A percentile compares a stretch with the other conserved stretches of the same genome.
Conservation (phyloP, 2,888 invertebrate species). For the Polyommatus icarus region DNA sequence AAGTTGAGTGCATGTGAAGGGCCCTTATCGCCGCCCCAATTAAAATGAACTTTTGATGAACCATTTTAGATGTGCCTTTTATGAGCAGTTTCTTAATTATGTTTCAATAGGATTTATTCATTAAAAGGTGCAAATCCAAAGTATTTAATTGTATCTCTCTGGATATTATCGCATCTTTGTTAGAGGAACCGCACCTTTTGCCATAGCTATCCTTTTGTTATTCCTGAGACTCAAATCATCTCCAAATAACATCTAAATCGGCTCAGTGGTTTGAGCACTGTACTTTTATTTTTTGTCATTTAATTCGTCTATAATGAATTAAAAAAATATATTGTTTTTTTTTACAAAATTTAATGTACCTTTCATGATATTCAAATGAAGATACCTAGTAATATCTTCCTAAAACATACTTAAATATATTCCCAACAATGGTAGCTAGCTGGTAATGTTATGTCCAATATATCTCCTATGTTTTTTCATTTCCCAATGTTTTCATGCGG, state of each 20-base stretch:
- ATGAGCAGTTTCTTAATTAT: background rate
- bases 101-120: background rate
- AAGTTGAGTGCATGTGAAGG: background rate
- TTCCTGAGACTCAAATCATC: too few species aligned
- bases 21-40: background rate
- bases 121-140: background rate
- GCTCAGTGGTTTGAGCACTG: too few species aligned
- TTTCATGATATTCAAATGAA: background rate
- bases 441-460: background rate
- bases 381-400: too few species aligned
- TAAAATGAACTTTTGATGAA: slow-evolving; percentile 11
- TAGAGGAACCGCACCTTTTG: too few species aligned
- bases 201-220: too few species aligned
- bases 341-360: too few species aligned
- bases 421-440: background rate
- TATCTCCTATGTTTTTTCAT: background rate
- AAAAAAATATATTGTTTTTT: too few species aligned
- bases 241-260: too few species aligned
- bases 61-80: background rate
- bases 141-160: too few species aligned
- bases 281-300: too few species aligned
- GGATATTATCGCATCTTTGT: too few species aligned
- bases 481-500: background rate
- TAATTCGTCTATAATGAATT: too few species aligned
- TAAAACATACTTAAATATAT: background rate